Evolutionary conservation across 92 coral and sea anemone genomes (phyloP).

Genomic region (Epizoanthus ramosus): DNA sequence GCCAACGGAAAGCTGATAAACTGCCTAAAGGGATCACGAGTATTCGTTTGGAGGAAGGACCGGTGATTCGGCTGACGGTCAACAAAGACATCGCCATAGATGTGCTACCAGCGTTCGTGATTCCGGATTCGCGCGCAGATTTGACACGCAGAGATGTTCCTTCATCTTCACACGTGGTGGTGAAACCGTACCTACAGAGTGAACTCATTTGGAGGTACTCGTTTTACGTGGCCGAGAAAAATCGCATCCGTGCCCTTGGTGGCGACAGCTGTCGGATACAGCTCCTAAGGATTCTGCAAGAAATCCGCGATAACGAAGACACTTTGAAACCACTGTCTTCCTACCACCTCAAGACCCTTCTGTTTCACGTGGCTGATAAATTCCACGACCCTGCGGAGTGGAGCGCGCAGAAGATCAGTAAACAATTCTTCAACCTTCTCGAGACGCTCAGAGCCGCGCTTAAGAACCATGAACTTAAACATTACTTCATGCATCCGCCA

Average conservation of each 20-base stretch:
- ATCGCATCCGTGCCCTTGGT: slow-evolving; percentile 90
- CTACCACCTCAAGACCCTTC: slow-evolving; percentile 88
- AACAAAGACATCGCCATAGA: slow-evolving; percentile 93
- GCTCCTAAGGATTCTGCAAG: slow-evolving; percentile 89
- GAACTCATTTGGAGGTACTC: slow-evolving; percentile 91
- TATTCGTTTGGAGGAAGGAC: slow-evolving; percentile 85
- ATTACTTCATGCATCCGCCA: slow-evolving; percentile 99
- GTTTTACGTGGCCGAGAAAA: slow-evolving; percentile 95
- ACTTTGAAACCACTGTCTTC: slow-evolving; percentile 86
- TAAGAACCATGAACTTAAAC: slow-evolving; percentile 77
- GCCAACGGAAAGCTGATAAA: slow-evolving; percentile 75
- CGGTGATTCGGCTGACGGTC: slow-evolving; percentile 80
- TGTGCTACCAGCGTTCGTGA: slow-evolving; percentile 93
- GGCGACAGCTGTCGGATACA: slow-evolving; percentile 93
- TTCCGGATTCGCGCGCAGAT: slow-evolving; percentile 92
- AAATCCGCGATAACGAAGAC: slow-evolving; percentile 95
- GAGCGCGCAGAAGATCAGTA: slow-evolving; percentile 84
- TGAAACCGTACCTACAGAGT: slow-evolving; percentile 74
- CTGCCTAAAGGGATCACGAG: slow-evolving; percentile 86
- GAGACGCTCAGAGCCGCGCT: slow-evolving; percentile 69
- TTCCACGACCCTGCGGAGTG: slow-evolving; percentile 84
- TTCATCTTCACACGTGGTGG: slow-evolving; percentile 93
- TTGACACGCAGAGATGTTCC: slow-evolving; percentile 93
- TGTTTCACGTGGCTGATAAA: slow-evolving; percentile 90
- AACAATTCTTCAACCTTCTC: slow-evolving; percentile 80